phyloP scores from a whole-genome alignment of 1,140 invertebrate species.

The Hypothenemus hampei region DNA sequence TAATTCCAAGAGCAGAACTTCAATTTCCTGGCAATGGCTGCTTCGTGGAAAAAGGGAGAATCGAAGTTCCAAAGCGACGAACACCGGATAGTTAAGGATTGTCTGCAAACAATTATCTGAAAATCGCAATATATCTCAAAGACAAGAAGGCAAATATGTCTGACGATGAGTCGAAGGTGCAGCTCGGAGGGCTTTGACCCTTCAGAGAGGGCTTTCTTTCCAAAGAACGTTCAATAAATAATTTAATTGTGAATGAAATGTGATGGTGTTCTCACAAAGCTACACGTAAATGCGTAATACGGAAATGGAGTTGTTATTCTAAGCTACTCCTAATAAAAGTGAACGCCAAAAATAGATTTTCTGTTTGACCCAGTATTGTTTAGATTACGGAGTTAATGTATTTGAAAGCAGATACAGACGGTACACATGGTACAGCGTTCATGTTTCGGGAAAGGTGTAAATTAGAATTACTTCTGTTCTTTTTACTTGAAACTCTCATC shows the following conservation, averaged over 20 bases:
- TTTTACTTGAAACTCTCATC: too few species aligned
- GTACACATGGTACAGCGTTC: slow-evolving; percentile 14
- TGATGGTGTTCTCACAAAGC: not conserved
- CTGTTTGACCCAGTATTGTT: slow-evolving; percentile 26
- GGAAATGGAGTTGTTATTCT: slow-evolving; percentile 3
- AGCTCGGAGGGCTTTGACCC: slow-evolving; percentile 7
- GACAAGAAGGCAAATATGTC: slow-evolving; percentile 16
- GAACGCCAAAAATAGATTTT: slow-evolving; percentile 22
- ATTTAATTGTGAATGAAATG: too few species aligned
- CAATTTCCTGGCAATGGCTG: slow-evolving; percentile 22
- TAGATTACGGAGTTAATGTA: slow-evolving; percentile 27
- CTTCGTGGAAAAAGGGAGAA: slow-evolving; percentile 10
- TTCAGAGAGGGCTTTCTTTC: too few species aligned
- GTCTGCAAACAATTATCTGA: slow-evolving; percentile 25
- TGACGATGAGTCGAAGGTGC: slow-evolving; percentile 3
- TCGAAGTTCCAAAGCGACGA: slow-evolving; percentile 15
- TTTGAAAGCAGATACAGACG: slow-evolving; percentile 28
- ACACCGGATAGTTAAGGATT: slow-evolving; percentile 15
- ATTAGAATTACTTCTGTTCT: slow-evolving; percentile 3
- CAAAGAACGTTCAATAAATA: too few species aligned
- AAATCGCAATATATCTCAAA: slow-evolving; percentile 23
- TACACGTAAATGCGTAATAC: too few species aligned
- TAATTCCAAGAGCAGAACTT: slow-evolving; percentile 20
- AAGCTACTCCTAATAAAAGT: slow-evolving; percentile 9
- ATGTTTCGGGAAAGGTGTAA: slow-evolving; percentile 15